phyloP scores from a whole-genome alignment of 2,113 vertebrate genomes.

The Gorilla gorilla region DNA sequence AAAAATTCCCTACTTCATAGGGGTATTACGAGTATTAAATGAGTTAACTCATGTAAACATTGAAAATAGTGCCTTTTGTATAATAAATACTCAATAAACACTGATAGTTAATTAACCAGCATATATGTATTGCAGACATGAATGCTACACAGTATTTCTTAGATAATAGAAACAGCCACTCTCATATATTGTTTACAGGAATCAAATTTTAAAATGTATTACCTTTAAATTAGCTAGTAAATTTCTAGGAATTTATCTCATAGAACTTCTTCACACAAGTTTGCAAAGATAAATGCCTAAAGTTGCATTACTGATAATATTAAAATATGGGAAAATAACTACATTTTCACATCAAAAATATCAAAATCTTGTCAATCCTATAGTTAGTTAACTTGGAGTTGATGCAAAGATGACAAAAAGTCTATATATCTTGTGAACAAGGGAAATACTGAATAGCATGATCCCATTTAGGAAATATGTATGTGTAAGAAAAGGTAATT shows the following conservation, averaged over 20 bases:
- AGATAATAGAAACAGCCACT: background rate
- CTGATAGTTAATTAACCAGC: background rate
- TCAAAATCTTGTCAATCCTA: background rate
- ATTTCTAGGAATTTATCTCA: background rate
- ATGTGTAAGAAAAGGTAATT: background rate
- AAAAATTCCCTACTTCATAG: background rate
- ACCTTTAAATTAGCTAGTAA: background rate
- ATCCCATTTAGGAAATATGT: background rate
- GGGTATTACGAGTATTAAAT: background rate
- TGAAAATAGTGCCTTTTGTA: background rate
- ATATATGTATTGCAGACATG: background rate
- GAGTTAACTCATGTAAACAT: background rate
- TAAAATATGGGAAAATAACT: background rate
- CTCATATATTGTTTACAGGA: background rate
- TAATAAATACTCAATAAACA: background rate
- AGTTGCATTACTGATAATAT: background rate
- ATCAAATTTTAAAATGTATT: background rate
- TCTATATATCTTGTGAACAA: background rate
- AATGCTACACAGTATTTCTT: background rate
- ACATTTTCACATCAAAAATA: background rate
- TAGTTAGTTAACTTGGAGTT: background rate
- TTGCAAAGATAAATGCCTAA: background rate
- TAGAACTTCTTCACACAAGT: background rate
- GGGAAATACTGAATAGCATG: background rate
- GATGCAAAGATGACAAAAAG: background rate